Base-by-base conservation (phyloP, 1,140 invertebrate species). In the Sipha flava region DNA sequence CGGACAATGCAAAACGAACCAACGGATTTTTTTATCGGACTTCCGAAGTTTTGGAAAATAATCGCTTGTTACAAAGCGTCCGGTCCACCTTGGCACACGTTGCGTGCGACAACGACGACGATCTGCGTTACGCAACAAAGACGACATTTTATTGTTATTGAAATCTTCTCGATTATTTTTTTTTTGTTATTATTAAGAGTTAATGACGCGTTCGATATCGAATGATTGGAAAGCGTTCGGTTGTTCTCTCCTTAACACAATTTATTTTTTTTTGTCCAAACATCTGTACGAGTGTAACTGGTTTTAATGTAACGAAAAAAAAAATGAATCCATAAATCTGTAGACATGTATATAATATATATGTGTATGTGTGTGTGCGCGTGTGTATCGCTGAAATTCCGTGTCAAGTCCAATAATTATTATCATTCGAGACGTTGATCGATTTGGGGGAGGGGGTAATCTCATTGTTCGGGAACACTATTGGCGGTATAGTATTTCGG, bases 401-500 rank as follows among this genome's bases (percentile, higher is more conserved):
- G 31, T 43, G 26, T 57, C 47, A 45, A 77, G 31, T 57, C 31
- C 49, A 57, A 77, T 77, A 57, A 57, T 77, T 57, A 77, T 77
- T 40, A 57, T 77, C 31, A 52, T 52, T 3, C 6, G 21, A 34
- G 49, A 77, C 34, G 72, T 77, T 57, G 72, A 77, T 77, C 72
- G 72, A 77, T 77, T 40, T 34, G n/a, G 49, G 45, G 47, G 47
- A 72, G 68, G 70, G 70, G 72, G 29, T 21, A n/a, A 14, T 43
- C 12, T 10, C 14, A 77, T 77, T 77, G 72, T 77, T 52, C 70
- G 29, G 9, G 21, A 34, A 37, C 26, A 43, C 52, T 37, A 52
- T 77, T 77, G 72, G 72, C 72, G 72, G 72, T 77, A 77, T 77
- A 77, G 72, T 77, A 57, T 77, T 77, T 77, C 70, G 70, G 70